phyloP scores from a whole-genome alignment of 2,888 invertebrate genomes.

The Dusona sp. region DNA sequence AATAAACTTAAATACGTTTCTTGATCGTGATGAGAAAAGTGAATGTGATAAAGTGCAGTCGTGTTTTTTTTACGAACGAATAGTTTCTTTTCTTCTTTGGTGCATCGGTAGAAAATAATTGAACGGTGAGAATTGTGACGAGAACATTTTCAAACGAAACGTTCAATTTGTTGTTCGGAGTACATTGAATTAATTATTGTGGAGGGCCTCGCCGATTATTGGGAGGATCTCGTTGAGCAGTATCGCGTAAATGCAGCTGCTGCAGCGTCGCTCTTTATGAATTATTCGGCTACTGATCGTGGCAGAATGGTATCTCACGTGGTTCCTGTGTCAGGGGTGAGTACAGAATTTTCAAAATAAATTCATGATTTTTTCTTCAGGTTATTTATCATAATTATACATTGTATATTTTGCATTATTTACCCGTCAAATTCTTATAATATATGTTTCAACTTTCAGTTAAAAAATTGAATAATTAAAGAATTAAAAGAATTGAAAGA shows the following conservation, averaged over 20 bases:
- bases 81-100: constrained; percentile 9
- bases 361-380: background rate
- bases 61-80: background rate
- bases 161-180: constrained; percentile 38
- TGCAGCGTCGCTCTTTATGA: constrained; percentile 78
- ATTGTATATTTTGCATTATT: background rate
- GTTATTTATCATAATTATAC: background rate
- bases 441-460: too few species aligned
- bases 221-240: constrained; percentile 74
- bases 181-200: constrained; percentile 70
- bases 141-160: constrained; percentile 5
- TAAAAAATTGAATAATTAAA: too few species aligned
- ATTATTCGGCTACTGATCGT: constrained; percentile 75
- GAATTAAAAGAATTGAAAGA: too few species aligned
- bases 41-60: background rate
- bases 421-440: background rate
- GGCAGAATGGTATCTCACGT: constrained; percentile 80
- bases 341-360: constrained; percentile 53
- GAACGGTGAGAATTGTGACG: constrained; percentile 33
- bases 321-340: constrained; percentile 79
- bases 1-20: background rate
- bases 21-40: background rate
- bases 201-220: constrained; percentile 74
- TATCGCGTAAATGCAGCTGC: constrained; percentile 77
- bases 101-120: constrained; percentile 13